Conservation (phyloP, 2,797 vertebrate genomes). For the Peromyscus eremicus region DNA sequence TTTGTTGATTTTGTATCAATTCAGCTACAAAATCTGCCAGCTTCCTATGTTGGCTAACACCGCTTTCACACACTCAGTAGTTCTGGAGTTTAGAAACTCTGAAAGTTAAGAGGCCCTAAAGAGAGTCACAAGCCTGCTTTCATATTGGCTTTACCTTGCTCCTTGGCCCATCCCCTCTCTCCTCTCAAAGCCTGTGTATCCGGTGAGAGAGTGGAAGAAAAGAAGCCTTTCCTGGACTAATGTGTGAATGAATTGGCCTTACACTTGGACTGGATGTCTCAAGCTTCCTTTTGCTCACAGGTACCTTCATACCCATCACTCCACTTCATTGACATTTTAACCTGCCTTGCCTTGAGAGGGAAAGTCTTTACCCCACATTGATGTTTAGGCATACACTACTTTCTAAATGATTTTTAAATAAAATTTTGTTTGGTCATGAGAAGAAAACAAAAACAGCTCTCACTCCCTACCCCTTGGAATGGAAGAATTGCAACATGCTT, state of each 20-base stretch:
- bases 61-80: neutral
- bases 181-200: neutral
- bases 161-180: no score
- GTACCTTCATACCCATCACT: neutral
- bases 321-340: no score
- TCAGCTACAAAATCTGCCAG: neutral
- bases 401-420: neutral
- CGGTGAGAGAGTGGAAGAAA: neutral
- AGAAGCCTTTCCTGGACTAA: neutral
- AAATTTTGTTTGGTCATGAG: neutral
- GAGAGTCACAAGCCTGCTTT: neutral
- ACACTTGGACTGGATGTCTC: neutral
- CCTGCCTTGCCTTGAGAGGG: neutral
- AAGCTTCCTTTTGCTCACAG: neutral
- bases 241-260: neutral
- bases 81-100: neutral
- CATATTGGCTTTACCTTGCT: neutral
- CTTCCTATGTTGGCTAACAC: neutral
- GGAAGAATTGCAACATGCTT: neutral
- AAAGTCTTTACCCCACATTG: neutral
- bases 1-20: neutral
- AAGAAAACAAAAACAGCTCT: neutral
- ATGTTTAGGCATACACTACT: neutral
- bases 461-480: neutral
- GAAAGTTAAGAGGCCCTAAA: neutral